Evolutionary conservation across 2,113 vertebrate species (phyloP).

Genomic region (Corythaixoides concolor): DNA sequence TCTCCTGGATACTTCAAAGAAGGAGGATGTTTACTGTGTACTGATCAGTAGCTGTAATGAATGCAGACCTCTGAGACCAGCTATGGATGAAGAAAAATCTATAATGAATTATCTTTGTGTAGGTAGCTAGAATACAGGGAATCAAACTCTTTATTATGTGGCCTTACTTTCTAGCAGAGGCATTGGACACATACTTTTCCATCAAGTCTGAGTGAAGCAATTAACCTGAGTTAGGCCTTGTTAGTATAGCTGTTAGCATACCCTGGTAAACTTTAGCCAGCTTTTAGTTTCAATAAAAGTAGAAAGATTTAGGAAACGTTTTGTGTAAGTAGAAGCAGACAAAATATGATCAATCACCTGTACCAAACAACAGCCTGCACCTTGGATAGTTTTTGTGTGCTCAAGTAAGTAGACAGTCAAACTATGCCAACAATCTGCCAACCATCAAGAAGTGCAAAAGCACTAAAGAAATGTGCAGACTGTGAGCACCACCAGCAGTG

Average conservation of each 20-base stretch:
- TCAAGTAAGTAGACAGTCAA: not conserved
- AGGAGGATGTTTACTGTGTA: not conserved
- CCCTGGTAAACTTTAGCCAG: not conserved
- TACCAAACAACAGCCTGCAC: not conserved
- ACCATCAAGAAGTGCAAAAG: not conserved
- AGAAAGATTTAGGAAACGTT: not conserved
- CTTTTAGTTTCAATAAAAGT: not conserved
- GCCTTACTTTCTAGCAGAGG: not conserved
- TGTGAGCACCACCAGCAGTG: not conserved
- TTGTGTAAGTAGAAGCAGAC: not conserved
- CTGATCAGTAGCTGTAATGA: not conserved
- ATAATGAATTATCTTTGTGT: not conserved
- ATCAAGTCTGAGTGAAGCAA: not conserved
- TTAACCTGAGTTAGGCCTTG: not conserved
- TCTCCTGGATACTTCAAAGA: not conserved
- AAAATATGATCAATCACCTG: not conserved
- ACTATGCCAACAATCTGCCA: not conserved
- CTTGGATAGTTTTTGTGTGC: not conserved
- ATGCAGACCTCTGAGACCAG: not conserved
- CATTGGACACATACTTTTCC: not conserved
- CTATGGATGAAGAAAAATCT: not conserved
- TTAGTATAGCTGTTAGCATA: not conserved
- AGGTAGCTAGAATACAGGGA: not conserved
- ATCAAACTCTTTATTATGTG: not conserved
- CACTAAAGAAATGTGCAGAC: not conserved